phyloP scores from a whole-genome alignment of 1,140 invertebrate genomes.

The Agraylea sexmaculata region DNA sequence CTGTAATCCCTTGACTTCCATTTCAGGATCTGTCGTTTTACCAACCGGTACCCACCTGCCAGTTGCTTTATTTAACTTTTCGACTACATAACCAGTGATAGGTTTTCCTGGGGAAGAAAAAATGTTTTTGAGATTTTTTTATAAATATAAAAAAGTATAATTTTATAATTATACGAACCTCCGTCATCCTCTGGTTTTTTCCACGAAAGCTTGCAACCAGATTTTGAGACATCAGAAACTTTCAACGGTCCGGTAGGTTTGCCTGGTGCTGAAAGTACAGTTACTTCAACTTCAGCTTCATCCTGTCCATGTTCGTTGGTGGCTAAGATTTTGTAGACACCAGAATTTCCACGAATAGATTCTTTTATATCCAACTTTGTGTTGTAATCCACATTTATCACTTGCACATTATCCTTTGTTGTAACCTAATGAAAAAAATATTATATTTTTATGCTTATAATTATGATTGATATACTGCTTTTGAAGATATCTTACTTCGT shows the following conservation, averaged over 20 bases:
- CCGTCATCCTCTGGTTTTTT: slow-evolving; percentile 97
- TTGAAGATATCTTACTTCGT: slow-evolving; percentile 25
- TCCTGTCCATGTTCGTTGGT: slow-evolving; percentile 87
- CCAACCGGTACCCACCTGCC: slow-evolving; percentile 91
- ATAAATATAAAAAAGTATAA: background rate
- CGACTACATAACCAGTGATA: slow-evolving; percentile 90
- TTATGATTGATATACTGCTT: background rate
- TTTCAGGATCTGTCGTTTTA: slow-evolving; percentile 72
- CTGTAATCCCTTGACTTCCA: slow-evolving; percentile 82
- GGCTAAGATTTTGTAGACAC: slow-evolving; percentile 82
- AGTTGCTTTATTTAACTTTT: slow-evolving; percentile 89
- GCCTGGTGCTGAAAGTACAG: slow-evolving; percentile 71
- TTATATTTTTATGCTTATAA: slow-evolving; percentile 24
- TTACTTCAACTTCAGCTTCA: slow-evolving; percentile 86
- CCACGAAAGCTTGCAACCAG: slow-evolving; percentile 84
- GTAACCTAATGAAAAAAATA: slow-evolving; percentile 32
- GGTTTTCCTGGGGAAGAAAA: slow-evolving; percentile 48
- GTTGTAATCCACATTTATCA: slow-evolving; percentile 85
- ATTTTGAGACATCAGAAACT: slow-evolving; percentile 85
- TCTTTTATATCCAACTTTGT: slow-evolving; percentile 84
- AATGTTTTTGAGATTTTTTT: background rate
- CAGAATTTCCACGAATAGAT: slow-evolving; percentile 70
- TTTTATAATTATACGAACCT: slow-evolving; percentile 40
- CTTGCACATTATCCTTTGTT: slow-evolving; percentile 55
- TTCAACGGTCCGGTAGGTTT: slow-evolving; percentile 86